Evolutionary conservation across 2,797 vertebrate species (phyloP), one percentile per base, ranked within the genome.

Genomic region (Periophthalmus magnuspinnatus): DNA sequence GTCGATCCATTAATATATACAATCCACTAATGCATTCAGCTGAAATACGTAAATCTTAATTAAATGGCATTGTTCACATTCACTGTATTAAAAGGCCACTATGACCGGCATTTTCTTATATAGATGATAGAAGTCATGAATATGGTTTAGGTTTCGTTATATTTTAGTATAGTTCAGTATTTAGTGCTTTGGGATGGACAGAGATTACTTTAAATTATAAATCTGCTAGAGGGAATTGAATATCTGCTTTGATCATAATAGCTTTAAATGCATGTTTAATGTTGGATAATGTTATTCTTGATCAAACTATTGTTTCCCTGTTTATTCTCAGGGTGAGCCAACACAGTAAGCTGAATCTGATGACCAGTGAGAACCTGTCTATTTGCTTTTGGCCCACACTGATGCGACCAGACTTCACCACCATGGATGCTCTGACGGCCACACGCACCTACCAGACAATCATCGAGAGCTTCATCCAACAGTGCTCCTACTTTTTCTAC

Each of bases 381-480:
- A 98, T 99, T 90, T 99, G 97, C 86, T 99, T 99, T 92, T 99
- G 97, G 97, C 97, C 97, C 47, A 99, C 97, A 0, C 74, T 99
- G 73, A 98, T 99, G 97, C 79, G 96, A 17, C 97, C 97, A 0
- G 97, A 97, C 85, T 98, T 99, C 92, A 94, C 95, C 91, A 98
- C 97, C 16, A 97, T 98, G 96, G 97, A 99, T 0, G 97, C 97
- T 0, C 94, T 99, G 81, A 99, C 97, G 0, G 96, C 96, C 90
- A 98, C 97, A 0, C 94, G 96, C 69, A 97, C 96, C 90, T 97
- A 98, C 91, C 97, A 99, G 96, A 98, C 97, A 95, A 98, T 99
- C 96, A 98, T 99, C 36, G 97, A 99, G 92, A 93, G 91, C 88
- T 98, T 99, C 94, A 98, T 99, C 91, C 96, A 98, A 90, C 93